Conservation (phyloP, 2,113 vertebrate genomes). For the Egretta garzetta region DNA sequence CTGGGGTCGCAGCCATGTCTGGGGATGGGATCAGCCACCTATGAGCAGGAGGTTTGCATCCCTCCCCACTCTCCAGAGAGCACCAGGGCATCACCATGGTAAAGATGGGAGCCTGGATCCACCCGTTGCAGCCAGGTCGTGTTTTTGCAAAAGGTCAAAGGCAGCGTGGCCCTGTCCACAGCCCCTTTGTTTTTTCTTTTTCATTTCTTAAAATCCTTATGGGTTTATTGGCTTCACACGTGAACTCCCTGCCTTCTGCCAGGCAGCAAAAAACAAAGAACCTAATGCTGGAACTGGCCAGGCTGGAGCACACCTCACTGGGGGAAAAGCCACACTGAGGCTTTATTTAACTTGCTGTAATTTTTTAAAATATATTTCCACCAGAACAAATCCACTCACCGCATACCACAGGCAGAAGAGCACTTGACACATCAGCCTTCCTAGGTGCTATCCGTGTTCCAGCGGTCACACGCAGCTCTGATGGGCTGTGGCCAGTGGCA, state of each 20-base stretch:
- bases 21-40: not conserved
- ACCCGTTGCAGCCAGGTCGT: not conserved
- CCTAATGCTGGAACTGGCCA: not conserved
- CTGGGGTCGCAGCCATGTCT: rapidly evolving
- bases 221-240: not conserved
- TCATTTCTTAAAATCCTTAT: not conserved
- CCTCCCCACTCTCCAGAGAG: not conserved
- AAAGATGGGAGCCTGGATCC: not conserved
- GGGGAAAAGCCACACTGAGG: not conserved
- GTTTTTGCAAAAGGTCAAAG: not conserved
- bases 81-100: not conserved
- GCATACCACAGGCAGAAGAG: not conserved
- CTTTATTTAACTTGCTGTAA: not conserved
- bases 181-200: not conserved
- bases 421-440: not conserved
- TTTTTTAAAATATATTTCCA: not conserved
- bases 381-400: not conserved
- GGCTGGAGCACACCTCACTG: not conserved
- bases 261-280: not conserved
- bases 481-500: not conserved
- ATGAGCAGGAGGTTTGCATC: rapidly evolving
- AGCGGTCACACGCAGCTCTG: rapidly evolving
- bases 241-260: not conserved
- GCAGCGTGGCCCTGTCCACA: rapidly evolving
- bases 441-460: rapidly evolving